phyloP scores from a whole-genome alignment of 37 sponge, comb jelly and placozoan species.

The Tethya wilhelma region DNA sequence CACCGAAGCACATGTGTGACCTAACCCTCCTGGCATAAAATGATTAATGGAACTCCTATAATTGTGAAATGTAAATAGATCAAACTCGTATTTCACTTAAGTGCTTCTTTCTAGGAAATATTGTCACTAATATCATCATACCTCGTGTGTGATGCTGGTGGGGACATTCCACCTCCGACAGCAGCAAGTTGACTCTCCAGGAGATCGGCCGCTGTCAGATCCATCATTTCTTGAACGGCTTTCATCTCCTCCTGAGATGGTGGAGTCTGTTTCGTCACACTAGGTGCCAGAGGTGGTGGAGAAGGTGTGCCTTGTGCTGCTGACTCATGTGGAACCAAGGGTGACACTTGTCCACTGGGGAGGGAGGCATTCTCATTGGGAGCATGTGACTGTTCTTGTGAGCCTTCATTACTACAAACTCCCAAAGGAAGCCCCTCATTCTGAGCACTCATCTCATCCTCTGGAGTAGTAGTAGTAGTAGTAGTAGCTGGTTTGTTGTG shows the following conservation, averaged over 20 bases:
- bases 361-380: background rate
- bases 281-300: too few species aligned
- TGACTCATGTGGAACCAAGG: background rate
- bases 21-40: too few species aligned
- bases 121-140: too few species aligned
- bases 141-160: background rate
- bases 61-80: too few species aligned
- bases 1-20: too few species aligned
- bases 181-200: slow-evolving; percentile 23
- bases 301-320: background rate
- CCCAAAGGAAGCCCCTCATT: background rate
- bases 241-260: slow-evolving; percentile 11
- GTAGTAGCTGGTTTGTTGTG: too few species aligned
- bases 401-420: background rate
- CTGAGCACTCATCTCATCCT: background rate
- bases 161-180: background rate
- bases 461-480: background rate
- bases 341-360: background rate
- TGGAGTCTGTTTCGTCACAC: too few species aligned
- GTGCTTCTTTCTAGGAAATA: too few species aligned
- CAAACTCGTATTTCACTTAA: too few species aligned
- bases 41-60: too few species aligned
- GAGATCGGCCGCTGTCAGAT: slow-evolving; percentile 10
- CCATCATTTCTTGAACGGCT: slow-evolving; percentile 31
- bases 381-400: background rate